Base-by-base conservation (phyloP, 2,113 vertebrate species). In the Catagonus wagneri region DNA sequence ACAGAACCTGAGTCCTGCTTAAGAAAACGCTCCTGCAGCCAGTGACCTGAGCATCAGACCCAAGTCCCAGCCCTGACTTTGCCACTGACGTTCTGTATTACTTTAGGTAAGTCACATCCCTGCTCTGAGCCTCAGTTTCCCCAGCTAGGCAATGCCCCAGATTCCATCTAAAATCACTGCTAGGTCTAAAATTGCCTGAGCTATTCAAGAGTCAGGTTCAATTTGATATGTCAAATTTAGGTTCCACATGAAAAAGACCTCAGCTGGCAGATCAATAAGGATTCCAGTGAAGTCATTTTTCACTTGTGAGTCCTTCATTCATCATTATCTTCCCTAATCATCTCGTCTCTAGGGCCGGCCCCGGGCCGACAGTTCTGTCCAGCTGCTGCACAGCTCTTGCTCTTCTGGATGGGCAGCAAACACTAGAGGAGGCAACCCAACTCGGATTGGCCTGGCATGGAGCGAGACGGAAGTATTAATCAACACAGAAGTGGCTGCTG, bases 291-390 rank as follows among this genome's bases (percentile, higher is more conserved):
- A 96, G 83, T 86, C 75, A 85, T 98, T 98, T 98, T 96, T 96
- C 97, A 94, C 83, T 75, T 95, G 88, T 76, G 72, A 95, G 81
- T 94, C 94, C 75, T 97, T 98, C 96, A 96, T 98, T 98, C 96
- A 81, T 98, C 96, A 90, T 97, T 91, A 97, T 75, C 97, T 97
- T 96, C 91, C 71, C 84, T 87, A 81, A 88, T 97, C 71, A 72
- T 89, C 81, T 93, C 2, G 1, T 88, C 95, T 32, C 39, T 0
- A 15, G 71, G 68, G 61, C 79, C 13, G 1, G 83, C 58, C 65
- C n/a, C 76, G 88, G 71, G 83, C 65, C 0, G 4, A 89, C 50
- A 83, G 10, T 58, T 60, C 79, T 75, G 83, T 36, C 92, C 74
- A 11, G 66, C 5, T 32, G 66, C 5, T 32, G 71, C 34, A 44